phyloP scores from a whole-genome alignment of 2,888 invertebrate genomes.

The Lordiphosa andalusiaca region DNA sequence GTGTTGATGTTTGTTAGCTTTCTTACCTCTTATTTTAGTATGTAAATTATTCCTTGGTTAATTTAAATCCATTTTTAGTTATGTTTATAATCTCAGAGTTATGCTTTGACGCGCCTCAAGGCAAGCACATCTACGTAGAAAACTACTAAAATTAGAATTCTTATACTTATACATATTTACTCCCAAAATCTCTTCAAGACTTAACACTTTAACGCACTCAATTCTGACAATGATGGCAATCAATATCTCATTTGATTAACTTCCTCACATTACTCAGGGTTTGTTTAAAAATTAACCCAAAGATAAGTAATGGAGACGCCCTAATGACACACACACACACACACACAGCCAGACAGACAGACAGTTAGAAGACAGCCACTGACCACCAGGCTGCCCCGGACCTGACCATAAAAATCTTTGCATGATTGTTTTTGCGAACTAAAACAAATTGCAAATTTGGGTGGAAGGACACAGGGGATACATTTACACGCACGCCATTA shows the following conservation, averaged over 20 bases:
- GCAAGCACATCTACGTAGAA: too few relatives aligned
- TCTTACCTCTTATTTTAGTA: too few relatives aligned
- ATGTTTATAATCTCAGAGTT: too few relatives aligned
- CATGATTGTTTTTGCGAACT: conserved; percentile 64
- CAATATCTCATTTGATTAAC: conserved; percentile 71
- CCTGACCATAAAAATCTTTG: conserved; percentile 50
- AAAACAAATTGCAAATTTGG: conserved; percentile 61
- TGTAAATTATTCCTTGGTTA: too few relatives aligned
- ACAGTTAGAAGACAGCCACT: conserved; percentile 1
- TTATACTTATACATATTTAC: too few relatives aligned
- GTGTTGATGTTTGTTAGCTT: too few relatives aligned
- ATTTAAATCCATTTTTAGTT: too few relatives aligned
- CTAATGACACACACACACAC: conserved; percentile 16
- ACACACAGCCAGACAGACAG: conserved; percentile 10
- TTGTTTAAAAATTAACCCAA: conserved; percentile 62
- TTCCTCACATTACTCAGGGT: conserved; percentile 50
- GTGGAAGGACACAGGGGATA: conserved; percentile 37
- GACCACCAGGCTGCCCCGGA: conserved; percentile 15
- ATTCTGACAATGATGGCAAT: conserved; percentile 28
- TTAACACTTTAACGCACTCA: not conserved
- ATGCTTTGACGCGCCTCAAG: too few relatives aligned
- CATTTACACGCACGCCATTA: conserved; percentile 67
- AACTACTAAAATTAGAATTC: too few relatives aligned
- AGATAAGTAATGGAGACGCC: conserved; percentile 41
- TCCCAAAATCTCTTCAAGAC: not conserved